These are phyloP conservation scores for Drosophila monieri DNA, from an alignment of 2,888 invertebrate genomes.

Conservation along the genomic window DNA sequence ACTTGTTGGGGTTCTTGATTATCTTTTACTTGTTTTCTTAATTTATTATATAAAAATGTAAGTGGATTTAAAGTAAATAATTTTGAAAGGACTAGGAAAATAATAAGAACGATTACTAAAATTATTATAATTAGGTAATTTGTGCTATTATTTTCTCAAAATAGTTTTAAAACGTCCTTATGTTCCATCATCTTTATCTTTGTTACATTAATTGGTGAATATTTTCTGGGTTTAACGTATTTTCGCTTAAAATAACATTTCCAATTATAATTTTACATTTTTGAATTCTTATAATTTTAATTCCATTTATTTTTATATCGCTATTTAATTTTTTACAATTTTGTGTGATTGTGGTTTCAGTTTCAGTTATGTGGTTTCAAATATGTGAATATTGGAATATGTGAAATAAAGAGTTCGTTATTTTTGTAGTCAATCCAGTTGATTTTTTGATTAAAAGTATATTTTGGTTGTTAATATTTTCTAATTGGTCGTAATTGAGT, in stretches of 20 bases:
- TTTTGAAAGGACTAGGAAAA: background rate
- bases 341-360: constrained; percentile 5
- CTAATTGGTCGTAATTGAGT: constrained; percentile 3
- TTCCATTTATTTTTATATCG: constrained; percentile 4
- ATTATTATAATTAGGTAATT: background rate
- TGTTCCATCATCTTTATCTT: constrained; percentile 5
- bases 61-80: background rate
- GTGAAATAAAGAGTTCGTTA: constrained; percentile 3
- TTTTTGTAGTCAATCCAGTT: constrained; percentile 1
- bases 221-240: background rate
- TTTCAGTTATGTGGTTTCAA: constrained; percentile 2
- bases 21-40: constrained; percentile 1
- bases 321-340: constrained; percentile 5
- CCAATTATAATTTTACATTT: constrained; percentile 1
- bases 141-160: constrained; percentile 2
- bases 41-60: background rate
- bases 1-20: background rate
- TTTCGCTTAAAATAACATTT: too few relatives aligned
- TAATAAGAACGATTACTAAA: background rate
- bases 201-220: background rate
- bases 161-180: background rate
- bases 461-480: background rate
- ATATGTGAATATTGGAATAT: constrained; percentile 13
- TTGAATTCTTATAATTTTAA: background rate
- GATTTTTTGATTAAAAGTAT: background rate